Conservation (phyloP, 2,888 invertebrate genomes). For the Leptothorax acervorum region DNA sequence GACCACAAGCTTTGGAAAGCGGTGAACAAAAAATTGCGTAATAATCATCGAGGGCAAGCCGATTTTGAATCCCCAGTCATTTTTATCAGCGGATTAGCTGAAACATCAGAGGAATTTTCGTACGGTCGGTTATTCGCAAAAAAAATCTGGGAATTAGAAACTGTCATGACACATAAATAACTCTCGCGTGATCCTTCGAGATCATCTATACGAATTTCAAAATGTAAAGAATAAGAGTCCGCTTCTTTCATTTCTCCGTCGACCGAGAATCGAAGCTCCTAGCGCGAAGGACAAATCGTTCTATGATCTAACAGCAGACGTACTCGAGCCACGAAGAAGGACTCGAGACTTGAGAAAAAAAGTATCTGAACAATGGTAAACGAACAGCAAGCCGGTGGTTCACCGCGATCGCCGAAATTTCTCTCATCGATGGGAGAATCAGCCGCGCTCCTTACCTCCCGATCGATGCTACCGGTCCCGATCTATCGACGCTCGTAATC, state of each 20-base stretch:
- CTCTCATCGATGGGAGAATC: conserved; percentile 33
- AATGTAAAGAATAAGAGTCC: conserved; percentile 45
- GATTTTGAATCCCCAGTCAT: conserved; percentile 63
- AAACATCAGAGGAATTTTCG: conserved; percentile 39
- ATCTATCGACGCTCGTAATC: conserved; percentile 27
- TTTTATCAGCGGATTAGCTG: conserved; percentile 58
- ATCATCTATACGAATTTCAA: conserved; percentile 28
- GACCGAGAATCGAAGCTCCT: conserved; percentile 64
- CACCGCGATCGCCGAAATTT: conserved; percentile 37
- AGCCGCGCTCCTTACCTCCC: conserved; percentile 43
- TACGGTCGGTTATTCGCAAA: conserved; percentile 38
- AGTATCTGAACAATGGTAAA: conserved; percentile 27
- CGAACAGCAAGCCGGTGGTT: conserved; percentile 19
- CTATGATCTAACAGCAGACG: conserved; percentile 52
- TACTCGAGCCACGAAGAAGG: conserved; percentile 49
- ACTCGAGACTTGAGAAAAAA: conserved; percentile 11
- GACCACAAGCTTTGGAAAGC: conserved; percentile 16
- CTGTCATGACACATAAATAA: conserved; percentile 21
- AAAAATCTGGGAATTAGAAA: conserved; percentile 12
- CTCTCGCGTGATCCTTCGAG: conserved; percentile 49
- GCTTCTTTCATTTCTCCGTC: conserved; percentile 68
- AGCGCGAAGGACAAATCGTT: conserved; percentile 69
- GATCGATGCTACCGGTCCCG: conserved; percentile 49
- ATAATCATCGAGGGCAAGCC: not conserved
- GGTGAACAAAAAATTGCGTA: not conserved